A percentile compares a stretch with the other conserved stretches of the same genome.
Conservation (phyloP, 2,797 vertebrate species). For the Paedocypris micromegethes region DNA sequence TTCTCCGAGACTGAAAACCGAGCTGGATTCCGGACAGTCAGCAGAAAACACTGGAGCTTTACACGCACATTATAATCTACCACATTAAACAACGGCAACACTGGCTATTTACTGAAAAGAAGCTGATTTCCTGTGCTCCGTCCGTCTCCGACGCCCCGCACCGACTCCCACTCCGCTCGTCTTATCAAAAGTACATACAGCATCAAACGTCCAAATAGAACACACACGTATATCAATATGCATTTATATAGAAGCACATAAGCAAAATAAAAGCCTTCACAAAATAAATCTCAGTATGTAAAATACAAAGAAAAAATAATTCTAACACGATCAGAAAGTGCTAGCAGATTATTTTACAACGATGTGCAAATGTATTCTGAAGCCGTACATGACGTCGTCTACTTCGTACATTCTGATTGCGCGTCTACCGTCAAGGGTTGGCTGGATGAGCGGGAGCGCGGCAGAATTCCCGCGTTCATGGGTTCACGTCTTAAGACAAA, state of each 20-base stretch:
- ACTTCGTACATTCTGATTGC: conserved; percentile 57
- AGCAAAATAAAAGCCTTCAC: conserved; percentile 70
- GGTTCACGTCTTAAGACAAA: conserved; percentile 63
- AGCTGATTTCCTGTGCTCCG: conserved; percentile 53
- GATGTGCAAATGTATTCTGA: conserved; percentile 62
- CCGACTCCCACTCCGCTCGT: conserved; percentile 44
- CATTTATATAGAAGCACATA: conserved; percentile 42
- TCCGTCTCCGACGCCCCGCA: conserved; percentile 38
- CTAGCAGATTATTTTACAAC: conserved; percentile 61
- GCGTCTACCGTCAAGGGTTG: conserved; percentile 37
- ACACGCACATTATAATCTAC: conserved; percentile 51
- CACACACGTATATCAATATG: conserved; percentile 59
- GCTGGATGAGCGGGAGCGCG: conserved; percentile 26
- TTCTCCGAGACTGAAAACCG: conserved; percentile 1
- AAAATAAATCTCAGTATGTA: conserved; percentile 73
- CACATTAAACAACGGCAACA: conserved; percentile 54
- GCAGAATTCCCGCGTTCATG: conserved; percentile 53
- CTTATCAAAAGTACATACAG: conserved; percentile 58
- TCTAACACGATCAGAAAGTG: conserved; percentile 61
- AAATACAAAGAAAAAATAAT: conserved; percentile 63
- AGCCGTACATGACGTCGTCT: conserved; percentile 43
- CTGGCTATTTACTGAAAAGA: conserved; percentile 55
- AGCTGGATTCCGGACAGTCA: conserved; percentile 49
- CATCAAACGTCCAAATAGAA: conserved; percentile 61
- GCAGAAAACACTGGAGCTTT: conserved; percentile 47